Percentiles rank a stretch among this genome's conserved stretches.
Conservation (phyloP, 2,797 vertebrate species). For the Rhyacichthys aspro region DNA sequence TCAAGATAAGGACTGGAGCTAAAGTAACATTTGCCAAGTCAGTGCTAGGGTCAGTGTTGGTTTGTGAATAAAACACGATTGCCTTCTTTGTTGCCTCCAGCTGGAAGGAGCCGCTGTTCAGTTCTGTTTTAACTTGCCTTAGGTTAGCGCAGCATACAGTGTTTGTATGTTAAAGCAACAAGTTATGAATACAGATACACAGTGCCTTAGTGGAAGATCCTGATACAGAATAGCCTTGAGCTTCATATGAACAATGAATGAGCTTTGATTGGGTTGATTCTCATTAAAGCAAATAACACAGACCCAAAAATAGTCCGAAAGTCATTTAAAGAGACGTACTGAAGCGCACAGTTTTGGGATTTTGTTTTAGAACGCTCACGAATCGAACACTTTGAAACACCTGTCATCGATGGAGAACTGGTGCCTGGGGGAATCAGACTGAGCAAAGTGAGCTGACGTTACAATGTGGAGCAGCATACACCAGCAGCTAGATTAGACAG, state of each 20-base stretch:
- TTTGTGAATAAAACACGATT: constrained; percentile 33
- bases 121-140: constrained; percentile 3
- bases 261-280: constrained; percentile 57
- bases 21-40: constrained; percentile 12
- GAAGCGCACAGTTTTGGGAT: constrained; percentile 62
- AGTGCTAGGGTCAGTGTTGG: constrained; percentile 9
- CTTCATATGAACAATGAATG: constrained; percentile 23
- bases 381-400: constrained; percentile 76
- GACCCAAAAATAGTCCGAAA: constrained; percentile 60
- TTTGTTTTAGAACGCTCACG: constrained; percentile 72
- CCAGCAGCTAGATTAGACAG: constrained; percentile 42
- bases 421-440: constrained; percentile 73
- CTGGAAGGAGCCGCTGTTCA: constrained; percentile 9
- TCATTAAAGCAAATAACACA: constrained; percentile 55
- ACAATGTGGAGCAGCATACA: constrained; percentile 55
- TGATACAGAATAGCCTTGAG: constrained; percentile 41
- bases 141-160: not conserved
- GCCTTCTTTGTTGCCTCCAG: constrained; percentile 12
- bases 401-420: constrained; percentile 69
- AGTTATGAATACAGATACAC: constrained; percentile 12
- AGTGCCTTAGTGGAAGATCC: constrained; percentile 3
- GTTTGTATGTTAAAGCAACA: constrained; percentile 8
- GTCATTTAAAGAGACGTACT: constrained; percentile 59
- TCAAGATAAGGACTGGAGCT: not conserved
- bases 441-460: constrained; percentile 58